Percentiles rank a stretch among this genome's conserved stretches.
Evolutionary conservation across 2,888 invertebrate genomes (phyloP).

Genomic region (Rhamnusium bicolor): DNA sequence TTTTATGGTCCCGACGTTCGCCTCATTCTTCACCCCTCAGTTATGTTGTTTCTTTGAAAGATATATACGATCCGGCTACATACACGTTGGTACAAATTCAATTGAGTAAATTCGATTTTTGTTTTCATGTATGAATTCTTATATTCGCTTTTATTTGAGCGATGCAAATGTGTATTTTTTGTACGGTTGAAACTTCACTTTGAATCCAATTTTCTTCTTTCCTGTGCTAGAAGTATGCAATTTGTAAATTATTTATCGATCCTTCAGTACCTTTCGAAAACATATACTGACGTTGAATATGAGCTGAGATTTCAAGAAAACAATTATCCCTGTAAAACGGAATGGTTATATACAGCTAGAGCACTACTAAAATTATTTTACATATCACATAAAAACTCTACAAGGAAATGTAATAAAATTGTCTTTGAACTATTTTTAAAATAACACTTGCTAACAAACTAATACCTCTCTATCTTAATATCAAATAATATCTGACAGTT

Average conservation of each 20-base stretch:
- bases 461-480: too few species aligned
- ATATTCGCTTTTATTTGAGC: constrained; percentile 18
- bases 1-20: not conserved
- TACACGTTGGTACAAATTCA: constrained; percentile 3
- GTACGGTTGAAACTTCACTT: not conserved
- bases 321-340: too few species aligned
- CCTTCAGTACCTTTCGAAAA: too few species aligned
- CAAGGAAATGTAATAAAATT: too few species aligned
- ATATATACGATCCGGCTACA: not conserved
- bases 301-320: too few species aligned
- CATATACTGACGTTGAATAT: too few species aligned
- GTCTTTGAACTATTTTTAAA: too few species aligned
- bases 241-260: constrained; percentile 13
- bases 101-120: constrained; percentile 25
- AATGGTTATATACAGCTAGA: too few species aligned
- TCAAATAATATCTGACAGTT: too few species aligned
- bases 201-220: not conserved
- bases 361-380: too few species aligned
- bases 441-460: too few species aligned
- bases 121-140: constrained; percentile 14
- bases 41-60: not conserved
- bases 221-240: not conserved
- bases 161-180: constrained; percentile 9
- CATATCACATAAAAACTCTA: too few species aligned
- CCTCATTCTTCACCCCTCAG: not conserved